These are phyloP conservation scores for Latrodectus elegans DNA, from an alignment of 2,888 invertebrate species.

Conservation along the genomic window DNA sequence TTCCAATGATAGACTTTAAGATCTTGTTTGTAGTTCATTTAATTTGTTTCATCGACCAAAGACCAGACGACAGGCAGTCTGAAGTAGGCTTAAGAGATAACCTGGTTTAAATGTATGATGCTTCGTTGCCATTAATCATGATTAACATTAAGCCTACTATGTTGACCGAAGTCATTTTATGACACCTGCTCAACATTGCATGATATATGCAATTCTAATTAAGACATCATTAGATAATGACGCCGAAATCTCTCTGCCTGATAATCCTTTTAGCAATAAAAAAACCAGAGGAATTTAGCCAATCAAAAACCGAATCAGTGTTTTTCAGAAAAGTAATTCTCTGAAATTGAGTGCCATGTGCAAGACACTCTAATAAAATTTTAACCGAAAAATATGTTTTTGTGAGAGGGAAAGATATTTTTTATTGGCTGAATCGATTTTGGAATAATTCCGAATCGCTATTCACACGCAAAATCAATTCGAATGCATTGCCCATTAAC, in stretches of 20 bases:
- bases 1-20: too few relatives aligned
- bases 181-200: neutral
- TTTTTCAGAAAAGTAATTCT: too few relatives aligned
- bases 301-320: too few relatives aligned
- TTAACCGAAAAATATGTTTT: too few relatives aligned
- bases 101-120: neutral
- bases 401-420: neutral
- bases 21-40: neutral
- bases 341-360: too few relatives aligned
- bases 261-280: too few relatives aligned
- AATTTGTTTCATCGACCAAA: neutral
- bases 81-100: neutral
- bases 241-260: neutral
- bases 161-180: neutral
- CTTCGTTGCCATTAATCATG: neutral
- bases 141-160: neutral
- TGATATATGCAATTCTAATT: neutral
- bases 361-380: too few relatives aligned
- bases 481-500: slow-evolving; percentile 47
- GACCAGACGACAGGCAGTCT: neutral
- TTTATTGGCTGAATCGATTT: slow-evolving; percentile 20
- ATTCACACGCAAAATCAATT: slow-evolving; percentile 13
- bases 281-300: too few relatives aligned
- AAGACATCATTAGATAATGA: neutral
- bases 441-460: slow-evolving; percentile 20